Base-by-base conservation (phyloP, 1,140 invertebrate genomes). In the Drosophila pruinosa region DNA sequence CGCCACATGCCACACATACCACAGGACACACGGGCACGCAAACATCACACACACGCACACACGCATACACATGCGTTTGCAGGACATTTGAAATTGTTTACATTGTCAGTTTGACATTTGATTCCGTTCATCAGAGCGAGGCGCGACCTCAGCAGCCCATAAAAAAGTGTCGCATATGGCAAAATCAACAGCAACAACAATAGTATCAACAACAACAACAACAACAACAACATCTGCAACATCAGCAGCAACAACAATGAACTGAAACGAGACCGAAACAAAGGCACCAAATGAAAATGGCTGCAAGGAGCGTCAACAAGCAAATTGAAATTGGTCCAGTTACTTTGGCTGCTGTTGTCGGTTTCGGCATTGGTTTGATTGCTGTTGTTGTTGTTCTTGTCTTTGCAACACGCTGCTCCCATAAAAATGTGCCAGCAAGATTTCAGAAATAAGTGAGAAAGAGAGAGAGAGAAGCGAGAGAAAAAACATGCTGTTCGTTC, bases 41-140 rank as follows among this genome's bases (percentile, higher is more conserved):
- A 26, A 24, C 34, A 14, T n/a, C 41, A 36, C 34, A 56, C 26
- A 57, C 39, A 21, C 47, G 10, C 21, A 31, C 38, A 50, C 10
- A 15, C 39, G 28, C 5, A 12, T 10, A 45, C 28, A 19, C 28
- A 47, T 31, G 15, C 41, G 65, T 50, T 72, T 24, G 39, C 39
- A 52, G 68, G 48, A 72, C 77, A 73, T 73, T 80, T 76, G 45
- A 64, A 68, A 81, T 75, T 82, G 78, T 82, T 82, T 77, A 82
- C 78, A 82, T 78, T 82, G 74, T 82, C 78, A 71, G 64, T 50
- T 78, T 74, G 78, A 82, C 78, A 82, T 82, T 82, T 82, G 78
- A 82, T 82, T 82, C 78, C 64, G 78, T 78, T 82, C 82, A 82
- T 82, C 78, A 68, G 74, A 45, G 62, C 75, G 53, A 72, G 75